phyloP scores from a whole-genome alignment of 2,888 invertebrate species.

The Dryadula phaetusa region DNA sequence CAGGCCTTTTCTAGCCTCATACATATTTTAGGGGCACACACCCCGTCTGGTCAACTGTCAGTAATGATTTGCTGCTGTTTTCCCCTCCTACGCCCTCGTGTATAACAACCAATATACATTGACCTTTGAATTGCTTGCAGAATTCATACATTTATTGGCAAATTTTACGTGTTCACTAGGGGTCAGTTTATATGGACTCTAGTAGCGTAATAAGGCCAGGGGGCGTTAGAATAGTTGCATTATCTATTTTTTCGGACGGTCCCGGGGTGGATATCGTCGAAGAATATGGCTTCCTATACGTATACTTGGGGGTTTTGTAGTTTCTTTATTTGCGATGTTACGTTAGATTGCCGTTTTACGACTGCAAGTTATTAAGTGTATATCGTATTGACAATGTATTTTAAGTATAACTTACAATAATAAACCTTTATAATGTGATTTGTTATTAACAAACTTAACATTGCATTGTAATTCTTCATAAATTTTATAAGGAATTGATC shows the following conservation, averaged over 20 bases:
- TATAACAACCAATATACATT: conserved; percentile 52
- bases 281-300: conserved; percentile 83
- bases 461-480: neutral
- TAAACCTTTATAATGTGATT: conserved; percentile 1
- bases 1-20: conserved; percentile 80
- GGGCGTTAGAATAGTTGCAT: conserved; percentile 81
- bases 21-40: conserved; percentile 81
- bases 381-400: conserved; percentile 36
- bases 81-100: conserved; percentile 76
- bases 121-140: conserved; percentile 47
- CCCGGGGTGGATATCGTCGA: conserved; percentile 76
- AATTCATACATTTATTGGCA: conserved; percentile 33
- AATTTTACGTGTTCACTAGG: conserved; percentile 30
- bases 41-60: conserved; percentile 84
- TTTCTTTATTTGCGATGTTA: conserved; percentile 60
- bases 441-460: conserved; percentile 4
- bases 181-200: conserved; percentile 49
- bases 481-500: neutral
- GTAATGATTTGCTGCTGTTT: conserved; percentile 82
- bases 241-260: conserved; percentile 81
- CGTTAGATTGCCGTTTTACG: conserved; percentile 49
- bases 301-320: conserved; percentile 64
- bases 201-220: conserved; percentile 61
- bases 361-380: conserved; percentile 47
- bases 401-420: conserved; percentile 12